Evolutionary conservation across 2,797 vertebrate genomes (phyloP).

Genomic region (Sebastolobus altivelis): DNA sequence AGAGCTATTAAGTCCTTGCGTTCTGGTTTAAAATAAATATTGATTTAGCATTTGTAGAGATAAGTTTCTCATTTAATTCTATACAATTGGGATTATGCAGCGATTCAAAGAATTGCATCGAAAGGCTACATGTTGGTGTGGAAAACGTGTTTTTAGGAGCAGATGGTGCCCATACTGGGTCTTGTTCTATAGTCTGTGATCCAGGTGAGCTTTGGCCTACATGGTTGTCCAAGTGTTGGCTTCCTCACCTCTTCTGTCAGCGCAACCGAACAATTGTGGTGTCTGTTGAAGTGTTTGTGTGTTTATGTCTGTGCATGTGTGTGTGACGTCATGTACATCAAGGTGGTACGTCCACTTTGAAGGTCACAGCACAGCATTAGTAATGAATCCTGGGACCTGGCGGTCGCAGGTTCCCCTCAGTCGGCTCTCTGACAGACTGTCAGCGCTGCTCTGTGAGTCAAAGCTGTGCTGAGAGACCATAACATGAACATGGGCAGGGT

Average conservation of each 20-base stretch:
- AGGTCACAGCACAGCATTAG: slow-evolving; percentile 40
- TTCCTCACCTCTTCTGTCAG: neutral
- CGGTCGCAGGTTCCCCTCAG: slow-evolving; percentile 35
- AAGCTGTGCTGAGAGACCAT: slow-evolving; percentile 10
- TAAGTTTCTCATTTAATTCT: too few relatives aligned
- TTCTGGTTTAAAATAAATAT: neutral
- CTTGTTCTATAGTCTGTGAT: slow-evolving; percentile 13
- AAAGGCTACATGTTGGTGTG: neutral
- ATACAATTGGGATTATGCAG: neutral
- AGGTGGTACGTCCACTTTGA: slow-evolving; percentile 21
- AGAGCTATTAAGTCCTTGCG: neutral
- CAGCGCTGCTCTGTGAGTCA: neutral
- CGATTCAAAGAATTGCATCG: neutral
- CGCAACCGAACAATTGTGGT: neutral
- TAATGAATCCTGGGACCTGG: slow-evolving; percentile 46
- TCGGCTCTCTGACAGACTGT: slow-evolving; percentile 30
- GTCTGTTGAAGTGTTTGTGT: slow-evolving; percentile 7
- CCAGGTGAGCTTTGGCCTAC: slow-evolving; percentile 38
- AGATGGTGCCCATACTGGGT: slow-evolving; percentile 7
- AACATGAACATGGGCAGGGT: neutral
- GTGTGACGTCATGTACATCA: slow-evolving; percentile 11
- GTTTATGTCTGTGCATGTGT: slow-evolving; percentile 4
- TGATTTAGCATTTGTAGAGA: neutral
- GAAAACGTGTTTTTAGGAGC: slow-evolving; percentile 2
- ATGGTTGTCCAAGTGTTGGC: slow-evolving; percentile 6